phyloP scores from a whole-genome alignment of 2,113 vertebrate genomes.

The Marmota monax region DNA sequence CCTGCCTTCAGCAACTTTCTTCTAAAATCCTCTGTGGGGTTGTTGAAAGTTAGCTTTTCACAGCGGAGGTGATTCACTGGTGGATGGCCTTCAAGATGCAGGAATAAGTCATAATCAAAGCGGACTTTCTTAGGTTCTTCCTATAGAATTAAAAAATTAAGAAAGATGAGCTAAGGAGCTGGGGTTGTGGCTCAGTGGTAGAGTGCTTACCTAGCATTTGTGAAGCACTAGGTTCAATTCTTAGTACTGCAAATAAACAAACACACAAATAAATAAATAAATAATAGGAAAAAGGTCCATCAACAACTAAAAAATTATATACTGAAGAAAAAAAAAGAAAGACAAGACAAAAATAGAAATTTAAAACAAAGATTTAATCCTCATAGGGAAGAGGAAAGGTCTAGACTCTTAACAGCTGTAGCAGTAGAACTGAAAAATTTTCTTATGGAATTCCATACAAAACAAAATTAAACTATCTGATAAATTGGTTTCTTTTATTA shows the following conservation, averaged over 20 bases:
- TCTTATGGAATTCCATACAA: conserved; percentile 18
- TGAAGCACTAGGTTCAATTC: too few relatives aligned
- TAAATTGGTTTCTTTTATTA: conserved; percentile 10
- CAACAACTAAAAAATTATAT: too few relatives aligned
- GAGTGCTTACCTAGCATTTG: too few relatives aligned
- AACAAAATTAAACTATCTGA: not conserved
- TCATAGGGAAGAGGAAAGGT: conserved; percentile 51
- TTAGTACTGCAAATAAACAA: too few relatives aligned
- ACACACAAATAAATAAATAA: too few relatives aligned
- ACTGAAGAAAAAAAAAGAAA: conserved; percentile 37
- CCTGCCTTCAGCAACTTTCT: conserved; percentile 94
- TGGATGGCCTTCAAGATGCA: conserved; percentile 95
- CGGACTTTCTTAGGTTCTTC: conserved; percentile 96
- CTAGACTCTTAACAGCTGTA: conserved; percentile 17
- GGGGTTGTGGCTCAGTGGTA: too few relatives aligned
- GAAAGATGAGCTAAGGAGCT: not conserved
- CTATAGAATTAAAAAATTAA: conserved; percentile 85
- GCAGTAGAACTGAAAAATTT: not conserved
- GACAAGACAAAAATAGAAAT: conserved; percentile 73
- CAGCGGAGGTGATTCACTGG: conserved; percentile 96
- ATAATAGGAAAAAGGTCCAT: too few relatives aligned
- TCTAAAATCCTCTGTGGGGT: conserved; percentile 95
- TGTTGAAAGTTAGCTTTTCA: conserved; percentile 96
- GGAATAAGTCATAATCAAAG: conserved; percentile 96
- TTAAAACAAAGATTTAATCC: conserved; percentile 65